Evolutionary conservation across 2,113 vertebrate species (phyloP), one percentile per base, ranked within the genome.

Genomic region (Pyrgilauda ruficollis): DNA sequence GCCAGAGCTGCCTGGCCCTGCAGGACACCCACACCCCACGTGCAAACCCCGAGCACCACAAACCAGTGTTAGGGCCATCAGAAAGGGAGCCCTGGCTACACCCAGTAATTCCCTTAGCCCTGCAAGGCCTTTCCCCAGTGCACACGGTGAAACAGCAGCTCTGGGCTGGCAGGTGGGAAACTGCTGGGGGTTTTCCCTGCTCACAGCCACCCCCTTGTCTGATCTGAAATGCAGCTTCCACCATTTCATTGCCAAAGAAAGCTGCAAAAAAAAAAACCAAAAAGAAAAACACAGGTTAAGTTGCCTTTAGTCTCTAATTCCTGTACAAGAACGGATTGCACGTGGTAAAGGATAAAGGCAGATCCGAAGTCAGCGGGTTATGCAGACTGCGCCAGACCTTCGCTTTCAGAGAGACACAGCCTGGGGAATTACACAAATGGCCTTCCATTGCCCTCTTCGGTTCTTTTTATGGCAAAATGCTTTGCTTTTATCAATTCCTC

Each of bases 371-470:
- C 98, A 97, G 96, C 80, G 66, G 97, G 97, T 97, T 97, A 89
- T 73, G 94, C 97, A 97, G 97, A 79, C 96, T 94, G 95, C 72
- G 69, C 97, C 97, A 98, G 97, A 93, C 97, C 96, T 96, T 94
- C 96, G n/a, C 96, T 97, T 98, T 98, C 98, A 98, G 98, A 98
- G 98, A 98, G 95, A 97, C 97, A 83, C 96, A 98, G 98, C 98
- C 98, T 97, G 97, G 97, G 98, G 98, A 98, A 97, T 97, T 91
- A 49, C 78, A 95, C 84, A 87, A 97, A 98, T 98, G 97, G 98
- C 97, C 98, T 98, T 97, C 97, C 96, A 94, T 95, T 97, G 98
- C 97, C 98, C 98, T 98, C 97, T 96, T 97, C 96, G 94, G 95
- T 93, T 96, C 97, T 97, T 98, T 98, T 98, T 96, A 97, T 92